Evolutionary conservation across 30 jellyfish, hydroid and myxozoan species (phyloP), one percentile per base, ranked within the genome.

Genomic region (Aurelia aurita): DNA sequence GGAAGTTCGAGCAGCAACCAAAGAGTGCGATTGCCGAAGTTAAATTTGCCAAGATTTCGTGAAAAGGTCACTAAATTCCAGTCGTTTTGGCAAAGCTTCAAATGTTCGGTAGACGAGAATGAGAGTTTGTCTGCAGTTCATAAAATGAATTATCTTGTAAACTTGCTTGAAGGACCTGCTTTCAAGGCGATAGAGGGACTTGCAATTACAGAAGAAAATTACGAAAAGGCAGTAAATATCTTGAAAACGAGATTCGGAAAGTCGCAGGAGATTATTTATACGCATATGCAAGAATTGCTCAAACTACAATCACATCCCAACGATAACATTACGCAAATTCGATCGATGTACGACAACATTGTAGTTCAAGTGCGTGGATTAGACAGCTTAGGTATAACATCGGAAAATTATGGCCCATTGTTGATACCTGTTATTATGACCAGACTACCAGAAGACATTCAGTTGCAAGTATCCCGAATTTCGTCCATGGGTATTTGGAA

Each of bases 281-380:
- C 94, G 18, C 97, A 90, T 46, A 90, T 84, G 97, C 88, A 85
- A 32, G 88, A 66, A 57, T 71, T 90, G 32, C 63, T 90, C 35
- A 73, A 85, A 46, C 44, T 90, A 78, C 88, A 71, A 46, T 47
- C 77, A 10, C 65, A 62, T 32, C 54, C 76, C n/a, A 85, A 60
- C 81, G 87, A 73, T 14, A 51, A n/a, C 9, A 67, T 57, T 3
- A 43, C 23, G 0, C 29, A 76, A 2, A 34, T 81, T n/a, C 44
- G 96, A 34, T 68, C 59, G 29, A 62, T 90, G 25, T 83, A 72
- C 72, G 96, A 90, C 93, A 90, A 58, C 49, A 62, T 77, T 21
- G 73, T 44, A 81, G 75, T 65, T 10, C 96, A 90, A 18, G 72
- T 90, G n/a, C 43, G 93, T 49, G 81, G 97, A 27, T 74, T 84